A percentile compares a stretch with the other conserved stretches of the same genome.
phyloP scores from a whole-genome alignment of 2,797 vertebrate genomes.

The Etheostoma nigrum region DNA sequence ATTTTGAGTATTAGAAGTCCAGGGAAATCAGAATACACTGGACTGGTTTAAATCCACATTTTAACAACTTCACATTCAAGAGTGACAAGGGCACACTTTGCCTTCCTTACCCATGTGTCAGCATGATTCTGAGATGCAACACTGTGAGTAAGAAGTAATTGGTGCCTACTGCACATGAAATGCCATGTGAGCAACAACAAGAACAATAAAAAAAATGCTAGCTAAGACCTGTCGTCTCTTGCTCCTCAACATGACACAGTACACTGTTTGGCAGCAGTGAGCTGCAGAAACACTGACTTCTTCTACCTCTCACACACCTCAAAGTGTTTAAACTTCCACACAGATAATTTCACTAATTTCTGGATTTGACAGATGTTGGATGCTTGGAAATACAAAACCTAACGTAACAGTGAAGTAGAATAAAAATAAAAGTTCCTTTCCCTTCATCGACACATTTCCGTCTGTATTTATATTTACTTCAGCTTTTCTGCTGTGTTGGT shows the following conservation, averaged over 20 bases:
- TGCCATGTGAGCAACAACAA: slow-evolving; percentile 33
- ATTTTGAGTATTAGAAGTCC: slow-evolving; percentile 16
- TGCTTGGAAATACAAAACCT: slow-evolving; percentile 8
- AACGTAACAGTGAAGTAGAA: slow-evolving; percentile 1
- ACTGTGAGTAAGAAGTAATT: slow-evolving; percentile 52
- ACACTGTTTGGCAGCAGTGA: slow-evolving; percentile 29
- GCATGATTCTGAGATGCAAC: slow-evolving; percentile 42
- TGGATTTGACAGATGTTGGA: neutral
- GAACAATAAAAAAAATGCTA: slow-evolving; percentile 49
- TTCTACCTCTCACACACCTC: slow-evolving; percentile 22
- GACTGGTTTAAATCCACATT: slow-evolving; percentile 15
- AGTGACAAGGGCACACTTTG: slow-evolving; percentile 20
- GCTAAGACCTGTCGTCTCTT: slow-evolving; percentile 44
- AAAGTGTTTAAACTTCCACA: slow-evolving; percentile 20
- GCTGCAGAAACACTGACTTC: slow-evolving; percentile 8
- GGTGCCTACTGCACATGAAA: slow-evolving; percentile 56
- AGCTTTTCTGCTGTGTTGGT: slow-evolving; percentile 22
- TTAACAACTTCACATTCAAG: slow-evolving; percentile 16
- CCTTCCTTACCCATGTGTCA: slow-evolving; percentile 3
- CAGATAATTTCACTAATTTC: slow-evolving; percentile 25
- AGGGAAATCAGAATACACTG: slow-evolving; percentile 3
- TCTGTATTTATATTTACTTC: slow-evolving; percentile 21
- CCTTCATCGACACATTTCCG: slow-evolving; percentile 11
- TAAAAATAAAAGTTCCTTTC: slow-evolving; percentile 20
- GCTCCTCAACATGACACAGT: slow-evolving; percentile 18